Percentiles rank a stretch among this genome's conserved stretches.
Conservation (phyloP, 2,888 invertebrate genomes). For the Hirtodrosophila histrioides region DNA sequence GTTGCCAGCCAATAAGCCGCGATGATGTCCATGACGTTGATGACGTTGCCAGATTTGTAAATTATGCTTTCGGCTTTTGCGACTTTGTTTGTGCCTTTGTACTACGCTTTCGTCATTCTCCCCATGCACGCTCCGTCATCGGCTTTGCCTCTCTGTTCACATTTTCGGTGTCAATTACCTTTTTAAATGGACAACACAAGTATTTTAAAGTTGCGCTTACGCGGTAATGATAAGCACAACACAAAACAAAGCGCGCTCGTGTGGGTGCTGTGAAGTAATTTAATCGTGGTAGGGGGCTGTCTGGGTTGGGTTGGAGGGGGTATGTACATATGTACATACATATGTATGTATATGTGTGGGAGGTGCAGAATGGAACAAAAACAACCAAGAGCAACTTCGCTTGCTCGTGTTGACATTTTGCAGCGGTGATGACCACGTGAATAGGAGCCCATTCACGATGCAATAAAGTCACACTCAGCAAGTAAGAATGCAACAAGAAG, state of each 20-base stretch:
- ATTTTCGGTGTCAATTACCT: constrained; percentile 58
- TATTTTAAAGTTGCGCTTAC: constrained; percentile 61
- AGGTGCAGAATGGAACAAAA: not conserved
- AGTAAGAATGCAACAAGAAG: no score
- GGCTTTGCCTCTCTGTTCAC: not conserved
- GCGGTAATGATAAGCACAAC: constrained; percentile 40
- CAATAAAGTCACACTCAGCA: no score
- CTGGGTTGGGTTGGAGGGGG: no score
- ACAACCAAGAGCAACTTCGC: constrained; percentile 4
- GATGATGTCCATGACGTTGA: constrained; percentile 60
- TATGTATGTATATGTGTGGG: no score
- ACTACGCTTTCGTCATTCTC: constrained; percentile 37
- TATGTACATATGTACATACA: no score
- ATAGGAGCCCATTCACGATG: not conserved
- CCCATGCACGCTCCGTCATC: not conserved
- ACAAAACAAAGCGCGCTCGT: constrained; percentile 12
- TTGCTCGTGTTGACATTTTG: constrained; percentile 3
- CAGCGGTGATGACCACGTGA: constrained; percentile 35
- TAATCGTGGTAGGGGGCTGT: constrained; percentile 1
- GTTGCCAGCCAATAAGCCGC: constrained; percentile 35
- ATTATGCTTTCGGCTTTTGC: constrained; percentile 30
- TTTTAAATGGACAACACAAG: constrained; percentile 45
- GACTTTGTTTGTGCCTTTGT: constrained; percentile 17
- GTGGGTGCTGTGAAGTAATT: constrained; percentile 18
- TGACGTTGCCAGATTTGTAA: constrained; percentile 52